A percentile compares a stretch with the other conserved stretches of the same genome.
These are phyloP conservation scores for Rhyacichthys aspro DNA, from an alignment of 2,797 vertebrate genomes.

Conservation along the genomic window DNA sequence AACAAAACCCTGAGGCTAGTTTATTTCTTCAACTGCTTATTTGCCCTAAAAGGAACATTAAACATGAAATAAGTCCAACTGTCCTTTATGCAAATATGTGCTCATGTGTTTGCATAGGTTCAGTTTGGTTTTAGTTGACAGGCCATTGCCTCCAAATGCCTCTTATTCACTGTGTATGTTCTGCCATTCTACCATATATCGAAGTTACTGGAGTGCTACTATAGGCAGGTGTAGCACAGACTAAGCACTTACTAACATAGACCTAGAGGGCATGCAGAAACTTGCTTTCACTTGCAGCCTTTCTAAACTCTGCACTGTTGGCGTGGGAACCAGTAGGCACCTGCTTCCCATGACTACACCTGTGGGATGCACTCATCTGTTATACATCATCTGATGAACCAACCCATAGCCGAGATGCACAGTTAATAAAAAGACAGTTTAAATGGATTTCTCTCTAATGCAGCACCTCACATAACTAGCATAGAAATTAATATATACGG, in stretches of 20 bases:
- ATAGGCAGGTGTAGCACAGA: constrained; percentile 39
- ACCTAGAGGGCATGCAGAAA: constrained; percentile 85
- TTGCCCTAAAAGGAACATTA: constrained; percentile 17
- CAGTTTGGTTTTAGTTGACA: constrained; percentile 28
- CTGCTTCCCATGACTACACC: constrained; percentile 95
- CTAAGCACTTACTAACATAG: constrained; percentile 58
- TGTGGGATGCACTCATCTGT: constrained; percentile 76
- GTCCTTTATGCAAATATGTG: constrained; percentile 53
- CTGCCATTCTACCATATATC: background rate
- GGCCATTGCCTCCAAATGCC: constrained; percentile 1
- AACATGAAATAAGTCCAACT: constrained; percentile 46
- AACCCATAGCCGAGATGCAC: constrained; percentile 23
- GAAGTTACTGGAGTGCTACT: constrained; percentile 6
- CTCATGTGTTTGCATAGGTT: constrained; percentile 42
- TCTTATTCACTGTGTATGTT: constrained; percentile 3
- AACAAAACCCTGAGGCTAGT: constrained; percentile 73
- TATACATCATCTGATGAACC: constrained; percentile 60
- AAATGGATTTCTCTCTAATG: background rate
- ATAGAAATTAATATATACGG: background rate
- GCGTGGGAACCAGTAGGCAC: constrained; percentile 94
- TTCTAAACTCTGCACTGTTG: constrained; percentile 81
- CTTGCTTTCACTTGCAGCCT: constrained; percentile 76
- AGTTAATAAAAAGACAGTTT: constrained; percentile 7
- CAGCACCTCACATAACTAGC: background rate
- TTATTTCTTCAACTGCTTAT: constrained; percentile 61